Conservation (phyloP, 2,797 vertebrate genomes). For the Momotus momota region DNA sequence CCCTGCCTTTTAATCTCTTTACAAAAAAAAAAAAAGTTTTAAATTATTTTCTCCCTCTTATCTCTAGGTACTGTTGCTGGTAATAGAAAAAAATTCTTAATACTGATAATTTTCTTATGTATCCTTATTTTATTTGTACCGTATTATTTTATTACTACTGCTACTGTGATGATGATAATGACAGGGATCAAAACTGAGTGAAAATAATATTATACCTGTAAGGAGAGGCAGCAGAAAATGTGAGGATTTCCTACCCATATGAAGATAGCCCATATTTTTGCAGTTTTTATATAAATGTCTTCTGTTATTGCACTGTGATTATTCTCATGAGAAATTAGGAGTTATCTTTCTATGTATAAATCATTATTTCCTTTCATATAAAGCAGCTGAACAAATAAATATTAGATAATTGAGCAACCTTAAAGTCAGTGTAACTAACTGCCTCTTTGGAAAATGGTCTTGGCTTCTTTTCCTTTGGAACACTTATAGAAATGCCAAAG, state of each 20-base stretch:
- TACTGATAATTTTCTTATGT: background rate
- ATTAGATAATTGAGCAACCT: background rate
- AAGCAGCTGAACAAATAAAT: background rate
- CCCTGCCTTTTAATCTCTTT: background rate
- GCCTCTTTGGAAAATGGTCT: background rate
- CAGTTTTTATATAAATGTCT: background rate
- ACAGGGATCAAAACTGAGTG: background rate
- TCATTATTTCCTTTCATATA: background rate
- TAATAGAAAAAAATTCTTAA: background rate
- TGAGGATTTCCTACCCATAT: background rate
- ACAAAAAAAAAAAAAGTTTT: background rate
- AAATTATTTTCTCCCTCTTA: background rate
- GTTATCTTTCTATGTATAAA: background rate
- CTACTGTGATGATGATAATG: background rate
- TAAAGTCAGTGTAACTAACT: background rate
- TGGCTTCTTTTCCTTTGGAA: background rate
- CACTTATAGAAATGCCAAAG: background rate
- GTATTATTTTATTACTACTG: background rate
- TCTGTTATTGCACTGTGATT: background rate
- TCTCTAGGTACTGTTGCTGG: background rate
- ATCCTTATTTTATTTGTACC: background rate
- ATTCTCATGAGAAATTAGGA: background rate
- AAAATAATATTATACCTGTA: background rate
- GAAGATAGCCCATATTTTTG: background rate
- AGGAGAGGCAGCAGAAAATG: background rate